A percentile compares a stretch with the other conserved stretches of the same genome.
These are phyloP conservation scores for Apogon hyalosoma DNA, from an alignment of 2,797 vertebrate genomes.

Conservation along the genomic window DNA sequence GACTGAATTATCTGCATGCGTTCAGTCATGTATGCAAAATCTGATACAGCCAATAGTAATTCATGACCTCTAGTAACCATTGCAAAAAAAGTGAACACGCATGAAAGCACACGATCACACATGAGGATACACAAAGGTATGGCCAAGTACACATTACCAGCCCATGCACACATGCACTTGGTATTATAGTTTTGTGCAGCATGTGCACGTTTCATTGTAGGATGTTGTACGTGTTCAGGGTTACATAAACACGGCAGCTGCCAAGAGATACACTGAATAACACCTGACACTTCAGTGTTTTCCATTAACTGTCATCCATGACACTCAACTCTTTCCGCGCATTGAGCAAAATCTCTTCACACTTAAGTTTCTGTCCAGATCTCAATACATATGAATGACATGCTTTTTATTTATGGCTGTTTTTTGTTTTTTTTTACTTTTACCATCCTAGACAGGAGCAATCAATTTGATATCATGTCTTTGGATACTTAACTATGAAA, in stretches of 20 bases:
- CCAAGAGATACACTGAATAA: conserved; percentile 63
- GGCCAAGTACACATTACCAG: background rate
- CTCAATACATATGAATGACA: conserved; percentile 5
- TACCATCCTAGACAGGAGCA: background rate
- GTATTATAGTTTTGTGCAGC: conserved; percentile 4
- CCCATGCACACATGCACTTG: background rate
- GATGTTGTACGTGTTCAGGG: conserved; percentile 49
- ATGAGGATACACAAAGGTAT: background rate
- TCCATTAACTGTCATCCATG: conserved; percentile 61
- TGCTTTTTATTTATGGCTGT: background rate
- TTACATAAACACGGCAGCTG: conserved; percentile 69
- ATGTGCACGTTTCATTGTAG: conserved; percentile 18
- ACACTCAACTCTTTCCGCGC: conserved; percentile 39
- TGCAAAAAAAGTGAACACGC: background rate
- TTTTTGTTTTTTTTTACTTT: conserved; percentile 1
- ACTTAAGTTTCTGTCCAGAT: conserved; percentile 18
- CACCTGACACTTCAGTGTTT: conserved; percentile 62
- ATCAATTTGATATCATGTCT: conserved; percentile 7
- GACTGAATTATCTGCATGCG: conserved; percentile 6
- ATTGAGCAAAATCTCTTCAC: conserved; percentile 29
- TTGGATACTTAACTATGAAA: conserved; percentile 8
- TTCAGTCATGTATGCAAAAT: background rate
- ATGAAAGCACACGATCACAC: conserved; percentile 5
- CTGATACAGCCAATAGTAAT: background rate
- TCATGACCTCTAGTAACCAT: background rate